These are phyloP conservation scores for Endomychus coccineus DNA, from an alignment of 2,888 invertebrate species.

Conservation along the genomic window DNA sequence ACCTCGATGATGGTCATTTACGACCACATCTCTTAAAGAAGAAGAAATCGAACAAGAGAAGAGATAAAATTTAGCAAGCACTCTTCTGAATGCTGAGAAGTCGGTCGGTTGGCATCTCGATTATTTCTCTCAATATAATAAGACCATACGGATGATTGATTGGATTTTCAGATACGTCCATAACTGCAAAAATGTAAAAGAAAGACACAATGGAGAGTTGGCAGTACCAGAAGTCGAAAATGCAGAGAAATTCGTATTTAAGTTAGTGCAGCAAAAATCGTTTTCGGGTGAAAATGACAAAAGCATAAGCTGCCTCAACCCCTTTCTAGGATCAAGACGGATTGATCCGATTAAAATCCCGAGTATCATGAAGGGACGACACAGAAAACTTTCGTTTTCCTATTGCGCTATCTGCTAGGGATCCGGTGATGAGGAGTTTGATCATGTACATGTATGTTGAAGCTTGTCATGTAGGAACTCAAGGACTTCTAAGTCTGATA, in stretches of 20 bases:
- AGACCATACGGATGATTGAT: constrained; percentile 19
- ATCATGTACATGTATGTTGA: no score
- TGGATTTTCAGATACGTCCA: constrained; percentile 14
- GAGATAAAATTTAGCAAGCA: constrained; percentile 5
- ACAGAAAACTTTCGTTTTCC: no score
- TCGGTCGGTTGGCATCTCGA: not conserved
- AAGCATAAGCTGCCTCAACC: constrained; percentile 9
- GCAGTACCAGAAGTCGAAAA: constrained; percentile 6
- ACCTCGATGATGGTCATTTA: no score
- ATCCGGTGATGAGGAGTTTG: constrained; percentile 22
- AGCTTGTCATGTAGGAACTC: constrained; percentile 18
- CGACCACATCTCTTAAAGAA: no score
- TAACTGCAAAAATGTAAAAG: constrained; percentile 1
- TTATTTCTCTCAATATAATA: constrained; percentile 17
- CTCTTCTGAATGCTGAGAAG: constrained; percentile 7
- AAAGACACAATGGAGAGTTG: constrained; percentile 3
- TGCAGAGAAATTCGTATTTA: constrained; percentile 10
- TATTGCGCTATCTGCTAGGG: no score
- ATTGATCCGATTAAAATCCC: constrained; percentile 23
- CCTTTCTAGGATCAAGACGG: constrained; percentile 17
- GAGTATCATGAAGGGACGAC: constrained; percentile 19
- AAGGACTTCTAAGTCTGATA: constrained; percentile 15
- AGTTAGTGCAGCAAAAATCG: no score
- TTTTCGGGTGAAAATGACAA: constrained; percentile 9
- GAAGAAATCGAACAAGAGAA: constrained; percentile 13